Base-by-base conservation (phyloP, 1,140 invertebrate genomes). In the Rhopalosiphum maidis region DNA sequence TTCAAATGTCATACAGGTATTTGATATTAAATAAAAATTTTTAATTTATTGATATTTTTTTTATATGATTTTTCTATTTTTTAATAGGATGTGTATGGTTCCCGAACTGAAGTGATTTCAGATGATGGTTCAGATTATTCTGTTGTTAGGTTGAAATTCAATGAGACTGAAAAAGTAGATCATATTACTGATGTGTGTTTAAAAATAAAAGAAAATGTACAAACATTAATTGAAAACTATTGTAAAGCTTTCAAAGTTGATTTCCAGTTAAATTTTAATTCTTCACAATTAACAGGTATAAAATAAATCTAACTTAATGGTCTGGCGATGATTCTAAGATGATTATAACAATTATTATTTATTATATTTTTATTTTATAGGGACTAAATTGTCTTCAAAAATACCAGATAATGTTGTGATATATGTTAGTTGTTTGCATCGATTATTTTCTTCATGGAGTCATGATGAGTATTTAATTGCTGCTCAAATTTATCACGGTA, bases 401-500 rank as follows among this genome's bases (percentile, higher is more conserved):
- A 96, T 98, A 68, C 95, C 96, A 15, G 98, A 99, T 94, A 97
- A 97, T 30, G 96, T 98, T 46, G 95, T 98, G 82, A 96, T 99
- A 46, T 97, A 97, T 94, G 96, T 99, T 77, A 98, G 97, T 90
- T 97, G 98, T 83, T 96, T 99, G 41, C 98, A 99, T 95, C 96
- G 98, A 94, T 95, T 98, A 46, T 96, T 97, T 22, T 95, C 95
- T 7, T 96, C 97, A 60, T 99, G 98, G 98, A 96, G 96, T 93
- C 97, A 98, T 95, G 97, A 98, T 94, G 97, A 98, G 94, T 99
- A 98, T 94, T 96, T 97, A 92, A 96, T 99, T 23, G 96, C 97
- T 87, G 97, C 97, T 51, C 97, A 98, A 95, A 96, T 99, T 86
- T 98, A 97, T 95, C 97, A 99, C 95, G 98, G 98, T 18, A 98